A percentile compares a stretch with the other conserved stretches of the same genome.
Evolutionary conservation across 2,797 vertebrate genomes (phyloP).

Genomic region (Periophthalmus magnuspinnatus): DNA sequence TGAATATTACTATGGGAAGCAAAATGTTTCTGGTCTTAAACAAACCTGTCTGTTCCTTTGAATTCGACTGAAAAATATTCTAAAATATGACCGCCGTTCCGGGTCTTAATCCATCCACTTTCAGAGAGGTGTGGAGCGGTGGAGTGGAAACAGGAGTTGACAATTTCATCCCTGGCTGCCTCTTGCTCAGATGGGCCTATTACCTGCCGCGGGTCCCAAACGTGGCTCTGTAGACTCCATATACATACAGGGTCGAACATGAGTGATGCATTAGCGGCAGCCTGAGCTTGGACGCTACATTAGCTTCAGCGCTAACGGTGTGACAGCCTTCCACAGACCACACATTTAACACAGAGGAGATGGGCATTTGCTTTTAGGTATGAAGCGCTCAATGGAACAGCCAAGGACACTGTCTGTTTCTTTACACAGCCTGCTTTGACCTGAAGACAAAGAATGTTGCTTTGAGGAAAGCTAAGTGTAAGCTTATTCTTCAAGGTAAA

Average conservation of each 20-base stretch:
- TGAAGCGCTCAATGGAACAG: background rate
- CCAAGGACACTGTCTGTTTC: background rate
- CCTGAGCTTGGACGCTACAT: background rate
- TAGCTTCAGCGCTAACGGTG: slow-evolving; percentile 1
- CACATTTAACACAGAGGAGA: background rate
- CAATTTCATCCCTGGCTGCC: slow-evolving; percentile 29
- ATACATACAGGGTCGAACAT: slow-evolving; percentile 4
- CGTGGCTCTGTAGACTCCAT: slow-evolving; percentile 20
- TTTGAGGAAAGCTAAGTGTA: background rate
- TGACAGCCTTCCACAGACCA: background rate
- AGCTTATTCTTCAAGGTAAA: background rate
- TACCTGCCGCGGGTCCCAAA: slow-evolving; percentile 13
- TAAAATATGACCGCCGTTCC: background rate
- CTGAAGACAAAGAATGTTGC: background rate
- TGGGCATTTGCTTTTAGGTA: background rate
- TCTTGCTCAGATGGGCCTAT: slow-evolving; percentile 17
- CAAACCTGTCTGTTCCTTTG: background rate
- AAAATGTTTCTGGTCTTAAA: background rate
- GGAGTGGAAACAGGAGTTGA: slow-evolving; percentile 15
- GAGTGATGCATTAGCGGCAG: slow-evolving; percentile 5
- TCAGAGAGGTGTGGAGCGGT: background rate
- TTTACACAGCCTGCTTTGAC: background rate
- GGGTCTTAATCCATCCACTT: slow-evolving; percentile 4
- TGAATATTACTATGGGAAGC: background rate
- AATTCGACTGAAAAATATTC: slow-evolving; percentile 1